A percentile compares a stretch with the other conserved stretches of the same genome.
These are phyloP conservation scores for Acleris laterana DNA, from an alignment of 2,888 invertebrate genomes.

Conservation along the genomic window DNA sequence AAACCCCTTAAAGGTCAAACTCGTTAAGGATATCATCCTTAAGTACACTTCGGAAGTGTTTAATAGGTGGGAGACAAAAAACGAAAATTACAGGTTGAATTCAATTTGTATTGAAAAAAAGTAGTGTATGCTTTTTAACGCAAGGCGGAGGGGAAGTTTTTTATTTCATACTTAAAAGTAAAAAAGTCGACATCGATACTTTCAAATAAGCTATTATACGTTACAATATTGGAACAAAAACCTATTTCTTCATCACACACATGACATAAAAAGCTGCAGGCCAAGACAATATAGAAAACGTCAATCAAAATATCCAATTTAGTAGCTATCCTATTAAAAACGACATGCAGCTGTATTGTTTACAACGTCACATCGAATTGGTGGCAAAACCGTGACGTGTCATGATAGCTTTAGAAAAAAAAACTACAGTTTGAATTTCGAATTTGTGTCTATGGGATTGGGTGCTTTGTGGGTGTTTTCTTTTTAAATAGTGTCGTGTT, in stretches of 20 bases:
- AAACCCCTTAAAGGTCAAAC: too few relatives aligned
- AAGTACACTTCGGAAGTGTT: too few relatives aligned
- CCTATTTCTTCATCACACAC: slow-evolving; percentile 28
- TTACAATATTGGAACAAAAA: slow-evolving; percentile 14
- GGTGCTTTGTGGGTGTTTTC: slow-evolving; percentile 9
- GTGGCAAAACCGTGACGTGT: slow-evolving; percentile 48
- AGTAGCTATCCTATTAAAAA: slow-evolving; percentile 37
- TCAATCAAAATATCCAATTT: slow-evolving; percentile 53
- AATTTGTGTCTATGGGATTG: background rate
- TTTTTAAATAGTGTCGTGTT: slow-evolving; percentile 19
- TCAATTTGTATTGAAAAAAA: slow-evolving; percentile 1
- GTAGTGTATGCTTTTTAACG: background rate
- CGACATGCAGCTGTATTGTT: slow-evolving; percentile 56
- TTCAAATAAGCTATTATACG: slow-evolving; percentile 3
- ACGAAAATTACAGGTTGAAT: background rate
- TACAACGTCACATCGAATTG: slow-evolving; percentile 59
- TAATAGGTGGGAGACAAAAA: too few relatives aligned
- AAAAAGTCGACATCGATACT: background rate
- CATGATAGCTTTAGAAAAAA: slow-evolving; percentile 42
- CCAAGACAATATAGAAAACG: slow-evolving; percentile 52
- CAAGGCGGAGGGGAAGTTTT: background rate
- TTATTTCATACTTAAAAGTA: background rate
- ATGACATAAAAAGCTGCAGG: slow-evolving; percentile 39
- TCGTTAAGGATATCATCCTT: too few relatives aligned
- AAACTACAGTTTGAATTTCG: background rate